Conservation (phyloP, 2,888 invertebrate genomes). For the Eristalis tenax region DNA sequence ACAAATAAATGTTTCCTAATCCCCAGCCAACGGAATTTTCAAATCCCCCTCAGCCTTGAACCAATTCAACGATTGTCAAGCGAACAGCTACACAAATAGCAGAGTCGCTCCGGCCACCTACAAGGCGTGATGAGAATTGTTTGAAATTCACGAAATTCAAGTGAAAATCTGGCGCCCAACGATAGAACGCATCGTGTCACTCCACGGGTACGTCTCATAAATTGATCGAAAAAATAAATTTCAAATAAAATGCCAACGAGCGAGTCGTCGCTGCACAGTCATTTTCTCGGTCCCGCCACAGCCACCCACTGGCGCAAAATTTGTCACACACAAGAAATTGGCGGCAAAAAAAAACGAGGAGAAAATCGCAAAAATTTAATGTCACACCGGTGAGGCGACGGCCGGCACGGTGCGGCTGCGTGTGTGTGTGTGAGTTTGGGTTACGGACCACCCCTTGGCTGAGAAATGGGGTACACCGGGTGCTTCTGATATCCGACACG, state of each 20-base stretch:
- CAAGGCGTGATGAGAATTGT: constrained; percentile 31
- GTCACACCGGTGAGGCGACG: constrained; percentile 16
- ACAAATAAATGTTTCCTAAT: constrained; percentile 1
- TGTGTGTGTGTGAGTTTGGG: background rate
- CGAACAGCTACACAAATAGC: background rate
- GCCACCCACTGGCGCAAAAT: too few species aligned
- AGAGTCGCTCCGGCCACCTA: background rate
- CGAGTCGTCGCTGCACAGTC: background rate
- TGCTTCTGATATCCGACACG: constrained; percentile 75
- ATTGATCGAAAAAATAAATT: constrained; percentile 32
- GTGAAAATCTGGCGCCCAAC: constrained; percentile 31
- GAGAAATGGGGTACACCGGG: constrained; percentile 62
- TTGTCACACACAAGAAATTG: background rate
- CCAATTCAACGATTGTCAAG: constrained; percentile 30
- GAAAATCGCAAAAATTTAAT: constrained; percentile 47
- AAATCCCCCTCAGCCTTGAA: constrained; percentile 30
- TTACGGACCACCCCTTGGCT: constrained; percentile 20
- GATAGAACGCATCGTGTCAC: constrained; percentile 8
- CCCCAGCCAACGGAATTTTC: constrained; percentile 1
- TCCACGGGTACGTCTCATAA: constrained; percentile 19
- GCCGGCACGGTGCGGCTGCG: background rate
- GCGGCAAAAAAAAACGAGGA: background rate
- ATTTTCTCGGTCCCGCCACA: background rate
- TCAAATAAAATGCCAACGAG: background rate
- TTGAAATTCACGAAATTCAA: background rate